phyloP scores from a whole-genome alignment of 2,113 vertebrate species.

The Tinamus guttatus region DNA sequence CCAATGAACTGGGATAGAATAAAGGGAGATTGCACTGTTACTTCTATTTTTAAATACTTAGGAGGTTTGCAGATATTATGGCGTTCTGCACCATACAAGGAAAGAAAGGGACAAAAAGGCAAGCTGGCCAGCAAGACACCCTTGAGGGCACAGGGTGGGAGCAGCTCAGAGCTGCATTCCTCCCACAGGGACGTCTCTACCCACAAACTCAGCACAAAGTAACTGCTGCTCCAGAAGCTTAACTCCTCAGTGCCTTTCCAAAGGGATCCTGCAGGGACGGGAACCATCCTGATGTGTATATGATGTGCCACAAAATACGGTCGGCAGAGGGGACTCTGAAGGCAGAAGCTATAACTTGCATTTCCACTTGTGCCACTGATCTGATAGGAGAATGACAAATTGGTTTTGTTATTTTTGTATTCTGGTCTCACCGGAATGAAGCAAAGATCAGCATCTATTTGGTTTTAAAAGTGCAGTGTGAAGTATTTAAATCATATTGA shows the following conservation, averaged over 20 bases:
- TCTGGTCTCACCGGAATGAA: background rate
- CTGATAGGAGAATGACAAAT: accelerated
- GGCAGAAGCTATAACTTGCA: background rate
- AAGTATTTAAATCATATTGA: background rate
- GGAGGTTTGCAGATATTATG: constrained; percentile 44
- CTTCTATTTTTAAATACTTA: constrained; percentile 64
- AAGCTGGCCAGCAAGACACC: background rate
- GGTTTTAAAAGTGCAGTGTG: background rate
- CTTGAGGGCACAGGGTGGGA: background rate
- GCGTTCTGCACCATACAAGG: constrained; percentile 59
- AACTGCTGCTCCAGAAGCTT: constrained; percentile 15
- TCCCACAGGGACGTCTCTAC: background rate
- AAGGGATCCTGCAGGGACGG: background rate
- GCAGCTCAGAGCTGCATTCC: background rate
- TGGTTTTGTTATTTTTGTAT: background rate
- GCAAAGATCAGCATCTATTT: background rate
- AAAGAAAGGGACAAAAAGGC: constrained; percentile 13
- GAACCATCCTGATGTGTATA: background rate
- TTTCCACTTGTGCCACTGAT: background rate
- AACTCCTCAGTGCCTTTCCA: background rate
- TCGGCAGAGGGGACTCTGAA: background rate
- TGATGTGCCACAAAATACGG: background rate
- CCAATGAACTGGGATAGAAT: background rate
- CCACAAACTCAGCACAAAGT: background rate
- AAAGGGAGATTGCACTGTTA: constrained; percentile 27